A percentile compares a stretch with the other conserved stretches of the same genome.
These are phyloP conservation scores for Plemyria rubiginata DNA, from an alignment of 2,888 invertebrate species.

Conservation along the genomic window DNA sequence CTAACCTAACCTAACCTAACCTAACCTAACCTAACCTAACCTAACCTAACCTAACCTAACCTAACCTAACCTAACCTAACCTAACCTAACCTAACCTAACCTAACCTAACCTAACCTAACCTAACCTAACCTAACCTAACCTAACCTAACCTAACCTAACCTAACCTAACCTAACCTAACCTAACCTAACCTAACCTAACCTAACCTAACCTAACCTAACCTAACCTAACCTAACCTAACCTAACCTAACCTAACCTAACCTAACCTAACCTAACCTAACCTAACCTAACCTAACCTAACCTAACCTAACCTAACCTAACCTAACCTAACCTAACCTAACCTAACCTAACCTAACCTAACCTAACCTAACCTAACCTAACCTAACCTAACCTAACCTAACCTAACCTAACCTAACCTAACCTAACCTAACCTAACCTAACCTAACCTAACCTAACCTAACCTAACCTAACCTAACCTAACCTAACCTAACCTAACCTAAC, in stretches of 20 bases:
- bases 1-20: slow-evolving; percentile 12
- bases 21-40: slow-evolving; percentile 12
- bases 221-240: slow-evolving; percentile 12
- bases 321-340: slow-evolving; percentile 14
- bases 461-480: slow-evolving; percentile 16
- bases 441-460: slow-evolving; percentile 16
- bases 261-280: slow-evolving; percentile 12
- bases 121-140: slow-evolving; percentile 12
- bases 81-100: slow-evolving; percentile 12
- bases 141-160: slow-evolving; percentile 12
- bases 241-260: slow-evolving; percentile 12
- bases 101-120: slow-evolving; percentile 12
- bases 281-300: slow-evolving; percentile 12
- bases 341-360: slow-evolving; percentile 16
- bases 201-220: slow-evolving; percentile 12
- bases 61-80: slow-evolving; percentile 12
- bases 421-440: slow-evolving; percentile 16
- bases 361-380: slow-evolving; percentile 16
- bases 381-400: slow-evolving; percentile 16
- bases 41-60: slow-evolving; percentile 12
- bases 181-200: slow-evolving; percentile 12
- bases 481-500: slow-evolving; percentile 16
- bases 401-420: slow-evolving; percentile 16
- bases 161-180: slow-evolving; percentile 12
- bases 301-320: slow-evolving; percentile 12